These are phyloP conservation scores for Noctilio leporinus DNA, from an alignment of 2,113 vertebrate species.

Conservation along the genomic window DNA sequence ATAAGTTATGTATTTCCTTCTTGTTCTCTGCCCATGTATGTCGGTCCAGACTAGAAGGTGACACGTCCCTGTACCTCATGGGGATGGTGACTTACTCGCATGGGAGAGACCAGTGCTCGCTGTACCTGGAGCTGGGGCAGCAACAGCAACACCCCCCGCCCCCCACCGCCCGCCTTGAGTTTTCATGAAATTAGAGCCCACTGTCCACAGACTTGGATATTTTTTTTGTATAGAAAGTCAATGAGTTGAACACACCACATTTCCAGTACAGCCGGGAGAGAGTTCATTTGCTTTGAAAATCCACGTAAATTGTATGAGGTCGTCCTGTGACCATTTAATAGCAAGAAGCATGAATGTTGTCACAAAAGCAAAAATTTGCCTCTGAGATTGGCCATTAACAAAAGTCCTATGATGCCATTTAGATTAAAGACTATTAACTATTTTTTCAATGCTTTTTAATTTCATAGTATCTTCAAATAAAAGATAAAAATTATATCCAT, in stretches of 20 bases:
- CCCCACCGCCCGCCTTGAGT: constrained; percentile 78
- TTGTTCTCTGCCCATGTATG: constrained; percentile 82
- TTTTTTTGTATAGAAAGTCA: constrained; percentile 54
- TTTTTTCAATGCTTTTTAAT: constrained; percentile 30
- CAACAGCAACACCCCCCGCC: too few species aligned
- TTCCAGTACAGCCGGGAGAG: constrained; percentile 57
- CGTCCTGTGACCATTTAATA: constrained; percentile 46
- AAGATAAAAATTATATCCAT: constrained; percentile 38
- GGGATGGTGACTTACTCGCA: constrained; percentile 86
- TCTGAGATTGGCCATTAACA: constrained; percentile 43
- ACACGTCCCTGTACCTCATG: constrained; percentile 91
- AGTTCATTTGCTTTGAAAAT: constrained; percentile 64
- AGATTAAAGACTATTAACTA: constrained; percentile 30
- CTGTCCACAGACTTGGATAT: constrained; percentile 64
- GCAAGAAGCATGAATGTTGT: constrained; percentile 36
- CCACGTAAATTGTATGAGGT: constrained; percentile 44
- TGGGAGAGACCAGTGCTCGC: constrained; percentile 76
- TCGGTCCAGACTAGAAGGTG: constrained; percentile 89
- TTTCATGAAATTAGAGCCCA: constrained; percentile 49
- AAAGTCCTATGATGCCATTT: constrained; percentile 45
- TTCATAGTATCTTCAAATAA: constrained; percentile 41
- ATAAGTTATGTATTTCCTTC: constrained; percentile 96
- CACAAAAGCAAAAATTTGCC: constrained; percentile 53
- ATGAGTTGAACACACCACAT: constrained; percentile 48
- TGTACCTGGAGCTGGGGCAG: constrained; percentile 76